These are phyloP conservation scores for Dioctria rufipes DNA, from an alignment of 2,888 invertebrate species.

Conservation along the genomic window DNA sequence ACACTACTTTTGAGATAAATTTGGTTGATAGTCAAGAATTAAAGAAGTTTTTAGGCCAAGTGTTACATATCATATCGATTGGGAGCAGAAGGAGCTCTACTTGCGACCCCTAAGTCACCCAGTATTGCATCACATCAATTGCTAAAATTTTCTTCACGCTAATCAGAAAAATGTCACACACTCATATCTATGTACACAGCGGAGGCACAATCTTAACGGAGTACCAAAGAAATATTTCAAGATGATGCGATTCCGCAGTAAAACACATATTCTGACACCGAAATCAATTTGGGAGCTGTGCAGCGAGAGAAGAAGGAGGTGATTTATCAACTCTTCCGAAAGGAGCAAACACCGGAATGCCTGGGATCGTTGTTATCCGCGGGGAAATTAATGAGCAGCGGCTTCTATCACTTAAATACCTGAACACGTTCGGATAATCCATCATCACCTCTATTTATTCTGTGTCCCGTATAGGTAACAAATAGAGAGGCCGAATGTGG, in stretches of 20 bases:
- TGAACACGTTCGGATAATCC: conserved; percentile 58
- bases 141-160: too few species aligned
- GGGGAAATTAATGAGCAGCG: conserved; percentile 52
- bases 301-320: conserved; percentile 11
- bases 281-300: conserved; percentile 44
- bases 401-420: conserved; percentile 55
- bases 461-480: conserved; percentile 32
- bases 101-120: background rate
- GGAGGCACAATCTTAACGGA: background rate
- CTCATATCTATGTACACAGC: background rate
- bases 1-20: too few species aligned
- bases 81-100: background rate
- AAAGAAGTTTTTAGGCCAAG: too few species aligned
- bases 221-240: conserved; percentile 4
- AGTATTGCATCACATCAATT: too few species aligned
- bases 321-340: conserved; percentile 50
- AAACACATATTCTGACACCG: conserved; percentile 48
- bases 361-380: conserved; percentile 38
- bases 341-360: conserved; percentile 22
- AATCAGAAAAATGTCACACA: background rate
- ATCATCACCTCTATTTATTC: conserved; percentile 55
- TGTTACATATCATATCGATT: background rate
- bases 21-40: too few species aligned
- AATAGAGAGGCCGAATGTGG: conserved; percentile 42
- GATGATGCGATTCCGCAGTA: conserved; percentile 5